Conservation (phyloP, 2,113 vertebrate species). For the Sorex araneus region DNA sequence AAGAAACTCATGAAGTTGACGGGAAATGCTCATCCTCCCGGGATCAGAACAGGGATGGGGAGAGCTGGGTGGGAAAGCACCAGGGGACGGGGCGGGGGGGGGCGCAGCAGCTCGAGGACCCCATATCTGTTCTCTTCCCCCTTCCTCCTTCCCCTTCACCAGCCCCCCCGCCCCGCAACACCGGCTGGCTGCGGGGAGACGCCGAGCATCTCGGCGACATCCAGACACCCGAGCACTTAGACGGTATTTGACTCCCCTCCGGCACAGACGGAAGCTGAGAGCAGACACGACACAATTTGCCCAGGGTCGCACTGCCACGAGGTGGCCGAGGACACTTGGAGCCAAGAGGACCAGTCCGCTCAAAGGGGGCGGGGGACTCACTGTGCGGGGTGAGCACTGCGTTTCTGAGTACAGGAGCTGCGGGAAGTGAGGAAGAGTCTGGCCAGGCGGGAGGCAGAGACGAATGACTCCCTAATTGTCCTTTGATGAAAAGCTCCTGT, state of each 20-base stretch:
- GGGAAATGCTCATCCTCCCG: too few relatives aligned
- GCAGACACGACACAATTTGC: background rate
- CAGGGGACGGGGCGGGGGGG: too few relatives aligned
- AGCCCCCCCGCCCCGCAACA: too few relatives aligned
- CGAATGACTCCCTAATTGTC: background rate
- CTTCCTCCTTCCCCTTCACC: too few relatives aligned
- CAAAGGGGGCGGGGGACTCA: too few relatives aligned
- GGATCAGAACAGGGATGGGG: too few relatives aligned
- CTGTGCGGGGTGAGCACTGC: too few relatives aligned
- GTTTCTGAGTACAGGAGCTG: too few relatives aligned
- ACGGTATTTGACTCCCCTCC: background rate
- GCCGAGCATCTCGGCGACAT: background rate
- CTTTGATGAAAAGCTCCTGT: background rate
- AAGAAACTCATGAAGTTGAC: too few relatives aligned
- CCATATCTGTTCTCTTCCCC: too few relatives aligned
- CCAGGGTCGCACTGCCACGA: background rate
- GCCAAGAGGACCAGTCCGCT: background rate
- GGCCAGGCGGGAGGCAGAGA: background rate
- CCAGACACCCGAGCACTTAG: background rate
- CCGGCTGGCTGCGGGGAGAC: background rate
- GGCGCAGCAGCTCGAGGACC: too few relatives aligned
- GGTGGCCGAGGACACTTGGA: background rate
- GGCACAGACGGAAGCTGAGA: background rate
- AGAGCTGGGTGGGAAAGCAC: too few relatives aligned
- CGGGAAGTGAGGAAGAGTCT: background rate